Base-by-base conservation (phyloP, 2,888 invertebrate genomes). In the Pegoplata infirma region DNA sequence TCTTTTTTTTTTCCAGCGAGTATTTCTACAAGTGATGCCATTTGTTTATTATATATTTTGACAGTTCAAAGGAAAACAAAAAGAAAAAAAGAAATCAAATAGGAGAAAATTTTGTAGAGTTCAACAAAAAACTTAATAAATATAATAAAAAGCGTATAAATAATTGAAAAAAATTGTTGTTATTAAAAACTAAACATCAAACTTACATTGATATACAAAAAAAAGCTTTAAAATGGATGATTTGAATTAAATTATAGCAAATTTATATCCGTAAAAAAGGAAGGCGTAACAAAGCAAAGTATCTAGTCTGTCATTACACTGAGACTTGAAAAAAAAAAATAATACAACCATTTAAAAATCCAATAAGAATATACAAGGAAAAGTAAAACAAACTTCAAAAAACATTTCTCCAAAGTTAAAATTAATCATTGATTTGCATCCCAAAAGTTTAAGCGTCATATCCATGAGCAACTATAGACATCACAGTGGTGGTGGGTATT, bases 381-480 rank as follows among this genome's bases (percentile, higher is more conserved):
- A 16, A n/a, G 14, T 12, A 10, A 21, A 14, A 49, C n/a, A 19
- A 36, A 23, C 23, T n/a, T n/a, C n/a, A n/a, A n/a, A n/a, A n/a
- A n/a, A n/a, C n/a, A n/a, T n/a, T n/a, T n/a, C n/a, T n/a, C n/a
- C n/a, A 28, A 19, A 36, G 1, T 28, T 17, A 32, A 16, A 2
- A 63, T 36, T 32, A 21, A 23, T 19, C 12, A 21, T 53, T 19
- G 17, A 14, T 32, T 17, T 36, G 21, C 16, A 55, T 8, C 51
- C 25, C 7, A 61, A 14, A 21, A 32, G 10, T 17, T 40, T 53
- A 4, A 67, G 47, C 58, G 40, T 25, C n/a, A 16, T 55, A 69
- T 19, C 64, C 80, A 88, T 88, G 88, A 88, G 88, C 81, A 88
- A 88, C 75, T 88, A 88, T 83, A 87, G 88, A 84, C 88, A 88